Percentiles rank a stretch among this genome's conserved stretches.
Evolutionary conservation across 1,140 invertebrate genomes (phyloP).

Genomic region (Sipha flava): DNA sequence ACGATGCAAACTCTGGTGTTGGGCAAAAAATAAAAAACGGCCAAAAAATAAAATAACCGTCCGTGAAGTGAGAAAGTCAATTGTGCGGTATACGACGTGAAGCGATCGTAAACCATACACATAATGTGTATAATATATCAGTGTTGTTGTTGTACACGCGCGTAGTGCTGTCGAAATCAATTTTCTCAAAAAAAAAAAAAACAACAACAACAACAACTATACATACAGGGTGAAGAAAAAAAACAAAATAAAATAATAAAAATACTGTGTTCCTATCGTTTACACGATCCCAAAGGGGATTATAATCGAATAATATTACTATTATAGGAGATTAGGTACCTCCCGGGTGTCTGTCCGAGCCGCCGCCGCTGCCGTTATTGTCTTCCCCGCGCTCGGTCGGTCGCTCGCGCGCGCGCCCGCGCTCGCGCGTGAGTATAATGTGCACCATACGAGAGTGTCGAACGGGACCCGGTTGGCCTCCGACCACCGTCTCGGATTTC

Average conservation of each 20-base stretch:
- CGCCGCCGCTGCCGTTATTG: background rate
- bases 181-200: constrained; percentile 7
- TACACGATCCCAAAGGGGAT: constrained; percentile 23
- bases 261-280: constrained; percentile 18
- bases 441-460: background rate
- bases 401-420: background rate
- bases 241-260: background rate
- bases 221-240: constrained; percentile 10
- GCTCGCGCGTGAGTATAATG: background rate
- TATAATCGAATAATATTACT: constrained; percentile 31
- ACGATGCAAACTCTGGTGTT: background rate
- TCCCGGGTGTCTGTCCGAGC: background rate
- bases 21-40: background rate
- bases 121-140: background rate
- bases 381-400: background rate
- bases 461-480: constrained; percentile 25
- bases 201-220: background rate
- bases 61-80: background rate
- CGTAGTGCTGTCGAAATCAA: constrained; percentile 19
- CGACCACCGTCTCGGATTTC: constrained; percentile 27
- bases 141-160: background rate
- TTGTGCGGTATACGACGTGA: background rate
- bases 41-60: background rate
- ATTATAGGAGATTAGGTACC: constrained; percentile 8
- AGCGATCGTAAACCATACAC: background rate